Evolutionary conservation across 2,113 vertebrate genomes (phyloP), one percentile per base, ranked within the genome.

Genomic region (Cephalopholis sonnerati): DNA sequence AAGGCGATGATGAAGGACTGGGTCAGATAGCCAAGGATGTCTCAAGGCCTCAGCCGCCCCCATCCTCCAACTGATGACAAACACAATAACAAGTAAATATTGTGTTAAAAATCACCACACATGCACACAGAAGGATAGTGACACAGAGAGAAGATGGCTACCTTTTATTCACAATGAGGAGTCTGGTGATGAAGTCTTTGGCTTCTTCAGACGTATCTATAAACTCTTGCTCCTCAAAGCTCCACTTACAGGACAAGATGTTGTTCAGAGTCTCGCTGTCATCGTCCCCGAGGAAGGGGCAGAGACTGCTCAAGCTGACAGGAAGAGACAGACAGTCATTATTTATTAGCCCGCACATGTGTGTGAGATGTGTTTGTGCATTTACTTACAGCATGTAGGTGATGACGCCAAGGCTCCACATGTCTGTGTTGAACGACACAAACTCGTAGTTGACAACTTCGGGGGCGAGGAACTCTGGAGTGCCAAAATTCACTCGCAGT

Each of bases 351-450:
- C 2, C 27, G 15, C 61, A 46, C 6, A 5, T 17, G 12, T 27
- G 54, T 39, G 58, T 24, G 9, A 57, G 39, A 4, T n/a, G 39
- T 20, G 44, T 76, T 7, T 79, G 48, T 50, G 29, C 27, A 22
- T 63, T 55, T 86, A 93, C 98, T 97, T 94, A 99, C 98, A 99
- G 95, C 98, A 99, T 99, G 75, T 98, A 99, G 48, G 97, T 93
- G 39, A 99, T 99, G 84, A 99, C 97, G 1, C 98, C 98, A 39
- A 99, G 91, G 39, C 98, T 99, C 98, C 98, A 99, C 98, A 99
- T 99, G 94, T 99, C 98, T 0, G 98, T 99, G 87, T 98, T 96
- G 90, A 98, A 99, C 0, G 98, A 99, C 79, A 99, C 98, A 80
- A 96, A 98, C 73, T 99, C 98, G 3, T 97, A 99, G 93, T 97